Evolutionary conservation across 1,140 invertebrate species (phyloP).

Genomic region (Drosophila kepulauana): DNA sequence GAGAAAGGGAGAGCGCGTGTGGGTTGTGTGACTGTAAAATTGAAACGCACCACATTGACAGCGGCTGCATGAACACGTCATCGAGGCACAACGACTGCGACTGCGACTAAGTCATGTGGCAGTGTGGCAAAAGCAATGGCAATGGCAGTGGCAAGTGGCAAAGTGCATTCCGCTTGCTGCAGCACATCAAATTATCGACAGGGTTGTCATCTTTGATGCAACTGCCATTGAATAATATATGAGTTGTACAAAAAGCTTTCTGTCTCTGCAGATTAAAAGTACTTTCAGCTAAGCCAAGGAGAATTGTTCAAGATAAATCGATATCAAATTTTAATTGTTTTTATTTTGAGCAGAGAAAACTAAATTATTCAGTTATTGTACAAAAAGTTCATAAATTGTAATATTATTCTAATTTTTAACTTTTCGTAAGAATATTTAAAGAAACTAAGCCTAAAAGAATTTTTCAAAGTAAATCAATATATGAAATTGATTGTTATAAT

Average conservation of each 20-base stretch:
- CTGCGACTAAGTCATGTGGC: conserved; percentile 14
- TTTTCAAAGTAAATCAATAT: no score
- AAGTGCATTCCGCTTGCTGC: conserved; percentile 29
- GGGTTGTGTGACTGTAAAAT: conserved; percentile 51
- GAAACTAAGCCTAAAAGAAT: no score
- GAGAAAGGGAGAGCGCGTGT: not conserved
- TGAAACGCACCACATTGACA: conserved; percentile 66
- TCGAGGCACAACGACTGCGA: conserved; percentile 21
- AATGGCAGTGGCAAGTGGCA: conserved; percentile 1
- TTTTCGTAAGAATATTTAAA: no score
- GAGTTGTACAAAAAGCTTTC: not conserved
- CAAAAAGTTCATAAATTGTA: no score
- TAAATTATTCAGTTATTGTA: no score
- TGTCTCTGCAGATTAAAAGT: not conserved
- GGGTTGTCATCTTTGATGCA: conserved; percentile 51
- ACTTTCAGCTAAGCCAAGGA: no score
- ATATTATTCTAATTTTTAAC: no score
- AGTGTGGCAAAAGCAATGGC: not conserved
- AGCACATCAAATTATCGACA: conserved; percentile 28
- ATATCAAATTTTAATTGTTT: no score
- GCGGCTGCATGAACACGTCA: conserved; percentile 76
- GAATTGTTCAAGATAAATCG: not conserved
- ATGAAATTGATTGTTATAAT: no score
- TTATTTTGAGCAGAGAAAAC: no score
- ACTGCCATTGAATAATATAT: conserved; percentile 1